phyloP scores from a whole-genome alignment of 2,113 vertebrate species.

The Felis chaus region DNA sequence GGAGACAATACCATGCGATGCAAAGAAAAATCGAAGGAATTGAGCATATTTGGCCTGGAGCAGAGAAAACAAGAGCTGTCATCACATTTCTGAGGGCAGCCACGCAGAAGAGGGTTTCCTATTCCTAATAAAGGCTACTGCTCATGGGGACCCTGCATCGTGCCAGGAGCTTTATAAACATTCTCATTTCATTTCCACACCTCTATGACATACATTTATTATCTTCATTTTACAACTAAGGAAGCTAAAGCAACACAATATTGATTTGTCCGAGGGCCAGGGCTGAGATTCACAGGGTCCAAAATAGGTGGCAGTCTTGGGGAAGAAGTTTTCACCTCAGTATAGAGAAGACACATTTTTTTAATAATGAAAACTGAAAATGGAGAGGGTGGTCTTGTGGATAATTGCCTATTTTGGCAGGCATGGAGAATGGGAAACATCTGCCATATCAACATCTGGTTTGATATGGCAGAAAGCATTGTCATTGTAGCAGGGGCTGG shows the following conservation, averaged over 20 bases:
- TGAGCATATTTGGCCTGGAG: not conserved
- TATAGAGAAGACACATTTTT: not conserved
- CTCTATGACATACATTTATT: not conserved
- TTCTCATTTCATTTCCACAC: not conserved
- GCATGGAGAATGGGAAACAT: not conserved
- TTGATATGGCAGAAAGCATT: not conserved
- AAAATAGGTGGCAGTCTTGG: not conserved
- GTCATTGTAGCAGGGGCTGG: not conserved
- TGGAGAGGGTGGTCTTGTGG: not conserved
- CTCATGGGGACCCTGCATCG: not conserved
- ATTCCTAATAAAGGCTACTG: not conserved
- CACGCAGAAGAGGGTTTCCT: not conserved
- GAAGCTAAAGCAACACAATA: not conserved
- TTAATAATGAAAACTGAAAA: not conserved
- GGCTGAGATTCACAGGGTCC: not conserved
- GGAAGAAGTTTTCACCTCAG: not conserved
- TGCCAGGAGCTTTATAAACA: conserved; percentile 32
- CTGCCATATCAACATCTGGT: not conserved
- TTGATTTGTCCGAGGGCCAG: not conserved
- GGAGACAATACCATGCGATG: not conserved
- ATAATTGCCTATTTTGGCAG: not conserved
- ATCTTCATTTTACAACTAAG: not conserved
- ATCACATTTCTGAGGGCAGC: not conserved
- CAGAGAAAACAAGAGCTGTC: not conserved
- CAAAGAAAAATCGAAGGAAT: not conserved